Percentiles rank a stretch among this genome's conserved stretches.
Evolutionary conservation across 2,888 invertebrate genomes (phyloP).

Genomic region (Ophraella communa): DNA sequence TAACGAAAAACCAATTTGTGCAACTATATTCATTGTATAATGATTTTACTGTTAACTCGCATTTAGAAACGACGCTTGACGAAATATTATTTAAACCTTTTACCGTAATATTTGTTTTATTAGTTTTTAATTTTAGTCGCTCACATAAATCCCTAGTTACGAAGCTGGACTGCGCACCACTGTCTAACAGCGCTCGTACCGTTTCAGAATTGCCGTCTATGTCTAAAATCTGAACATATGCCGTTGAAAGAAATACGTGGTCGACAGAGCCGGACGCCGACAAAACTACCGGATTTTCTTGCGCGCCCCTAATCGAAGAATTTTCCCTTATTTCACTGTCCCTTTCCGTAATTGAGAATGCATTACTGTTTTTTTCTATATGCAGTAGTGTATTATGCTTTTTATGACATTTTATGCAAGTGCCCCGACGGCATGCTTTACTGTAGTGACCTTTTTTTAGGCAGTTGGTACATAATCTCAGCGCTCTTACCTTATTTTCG

Average conservation of each 20-base stretch:
- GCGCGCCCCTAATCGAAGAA: background rate
- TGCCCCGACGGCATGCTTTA: background rate
- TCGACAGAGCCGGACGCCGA: background rate
- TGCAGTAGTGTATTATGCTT: background rate
- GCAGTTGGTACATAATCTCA: background rate
- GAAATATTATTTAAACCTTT: background rate
- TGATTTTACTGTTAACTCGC: background rate
- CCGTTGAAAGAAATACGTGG: background rate
- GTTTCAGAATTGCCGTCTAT: background rate
- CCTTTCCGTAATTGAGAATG: background rate
- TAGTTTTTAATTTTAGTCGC: background rate
- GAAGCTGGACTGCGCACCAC: constrained; percentile 7
- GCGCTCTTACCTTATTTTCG: background rate
- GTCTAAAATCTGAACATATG: background rate
- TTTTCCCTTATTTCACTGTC: background rate
- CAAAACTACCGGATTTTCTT: background rate
- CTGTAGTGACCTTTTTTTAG: background rate
- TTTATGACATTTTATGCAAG: background rate
- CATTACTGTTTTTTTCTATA: background rate
- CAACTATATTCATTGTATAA: background rate
- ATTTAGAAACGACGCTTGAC: background rate
- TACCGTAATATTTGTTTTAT: background rate
- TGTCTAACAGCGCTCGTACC: background rate
- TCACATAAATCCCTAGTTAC: background rate
- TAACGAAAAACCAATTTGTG: background rate